Evolutionary conservation across 2,797 vertebrate species (phyloP).

Genomic region (Eupleurogrammus muticus): DNA sequence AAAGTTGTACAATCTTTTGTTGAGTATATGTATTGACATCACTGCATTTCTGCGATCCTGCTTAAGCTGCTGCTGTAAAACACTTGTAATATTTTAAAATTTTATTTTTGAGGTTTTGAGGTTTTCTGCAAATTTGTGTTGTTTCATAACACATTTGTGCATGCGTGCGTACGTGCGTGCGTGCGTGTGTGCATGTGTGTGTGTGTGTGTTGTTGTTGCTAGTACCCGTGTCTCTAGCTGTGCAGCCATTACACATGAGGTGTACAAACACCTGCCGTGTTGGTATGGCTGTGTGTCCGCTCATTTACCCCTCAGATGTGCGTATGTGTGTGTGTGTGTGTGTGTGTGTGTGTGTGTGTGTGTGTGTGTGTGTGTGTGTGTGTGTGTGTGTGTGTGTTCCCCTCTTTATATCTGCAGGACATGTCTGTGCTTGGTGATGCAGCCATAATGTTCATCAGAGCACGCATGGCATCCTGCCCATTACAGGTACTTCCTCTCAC

Average conservation of each 20-base stretch:
- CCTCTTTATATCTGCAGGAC: conserved; percentile 40
- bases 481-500: conserved; percentile 19
- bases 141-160: no score
- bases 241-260: conserved; percentile 16
- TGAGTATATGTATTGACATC: no score
- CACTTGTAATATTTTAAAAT: no score
- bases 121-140: no score
- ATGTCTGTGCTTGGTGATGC: conserved; percentile 45
- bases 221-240: conserved; percentile 18
- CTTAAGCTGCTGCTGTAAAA: no score
- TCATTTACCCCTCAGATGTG: conserved; percentile 10
- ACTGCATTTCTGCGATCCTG: no score
- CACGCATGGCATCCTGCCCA: conserved; percentile 25
- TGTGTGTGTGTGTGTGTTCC: conserved; percentile 17
- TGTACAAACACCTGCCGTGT: conserved; percentile 41
- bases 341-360: conserved; percentile 21
- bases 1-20: no score
- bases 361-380: conserved; percentile 30
- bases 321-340: conserved; percentile 6
- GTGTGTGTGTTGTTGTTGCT: not conserved
- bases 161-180: conserved; percentile 7
- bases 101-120: no score
- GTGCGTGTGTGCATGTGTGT: conserved; percentile 1
- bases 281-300: not conserved
- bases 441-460: conserved; percentile 39